Evolutionary conservation across 2,797 vertebrate species (phyloP).

Genomic region (Microhierax caerulescens): DNA sequence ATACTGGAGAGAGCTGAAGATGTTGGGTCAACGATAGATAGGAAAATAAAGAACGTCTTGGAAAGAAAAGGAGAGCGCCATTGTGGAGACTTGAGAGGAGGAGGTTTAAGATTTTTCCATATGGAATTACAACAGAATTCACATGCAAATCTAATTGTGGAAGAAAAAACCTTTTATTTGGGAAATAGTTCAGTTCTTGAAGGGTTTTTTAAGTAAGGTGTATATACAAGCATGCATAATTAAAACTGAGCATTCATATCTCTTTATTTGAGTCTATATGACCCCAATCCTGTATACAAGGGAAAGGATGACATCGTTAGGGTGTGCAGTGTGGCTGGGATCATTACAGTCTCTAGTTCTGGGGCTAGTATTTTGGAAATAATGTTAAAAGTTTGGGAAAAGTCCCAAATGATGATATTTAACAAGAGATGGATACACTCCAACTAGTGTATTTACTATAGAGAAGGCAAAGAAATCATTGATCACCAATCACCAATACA

Average conservation of each 20-base stretch:
- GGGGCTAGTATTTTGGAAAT: background rate
- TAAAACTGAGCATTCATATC: background rate
- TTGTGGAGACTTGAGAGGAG: background rate
- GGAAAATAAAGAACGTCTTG: background rate
- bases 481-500: background rate
- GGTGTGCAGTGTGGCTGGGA: background rate
- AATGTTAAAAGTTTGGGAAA: background rate
- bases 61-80: background rate
- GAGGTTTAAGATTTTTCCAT: background rate
- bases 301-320: background rate
- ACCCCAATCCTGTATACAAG: background rate
- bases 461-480: background rate
- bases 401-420: background rate
- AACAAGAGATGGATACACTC: background rate
- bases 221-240: background rate
- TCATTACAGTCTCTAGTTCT: background rate
- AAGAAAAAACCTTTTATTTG: background rate
- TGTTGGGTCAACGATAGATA: background rate
- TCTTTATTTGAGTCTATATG: background rate
- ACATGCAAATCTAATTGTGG: background rate
- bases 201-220: background rate
- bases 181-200: background rate
- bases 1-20: background rate
- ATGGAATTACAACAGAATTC: background rate
- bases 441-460: background rate